Conservation (phyloP, 2,888 invertebrate genomes). For the Capitulum mitella region DNA sequence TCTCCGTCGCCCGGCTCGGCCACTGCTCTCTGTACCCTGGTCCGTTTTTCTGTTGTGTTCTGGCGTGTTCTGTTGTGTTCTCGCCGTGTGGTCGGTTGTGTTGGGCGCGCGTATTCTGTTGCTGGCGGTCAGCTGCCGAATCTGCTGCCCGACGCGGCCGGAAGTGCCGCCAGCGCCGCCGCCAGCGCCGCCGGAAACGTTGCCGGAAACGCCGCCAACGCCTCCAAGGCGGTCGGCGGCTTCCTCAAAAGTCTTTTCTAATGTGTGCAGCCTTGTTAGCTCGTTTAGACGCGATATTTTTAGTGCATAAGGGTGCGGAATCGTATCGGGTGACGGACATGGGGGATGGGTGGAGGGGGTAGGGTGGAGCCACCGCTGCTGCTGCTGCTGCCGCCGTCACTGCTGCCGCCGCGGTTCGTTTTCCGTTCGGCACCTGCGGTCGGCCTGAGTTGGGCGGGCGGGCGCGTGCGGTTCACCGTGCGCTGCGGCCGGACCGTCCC, state of each 20-base stretch:
- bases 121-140: neutral
- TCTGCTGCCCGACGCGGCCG: constrained; percentile 20
- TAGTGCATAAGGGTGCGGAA: neutral
- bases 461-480: neutral
- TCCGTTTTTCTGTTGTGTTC: neutral
- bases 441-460: neutral
- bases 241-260: constrained; percentile 40
- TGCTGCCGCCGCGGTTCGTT: neutral
- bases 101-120: neutral
- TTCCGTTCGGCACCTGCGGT: neutral
- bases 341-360: neutral
- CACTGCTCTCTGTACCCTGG: neutral
- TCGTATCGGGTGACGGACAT: neutral
- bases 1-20: neutral
- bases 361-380: neutral
- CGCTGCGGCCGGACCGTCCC: no score
- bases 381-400: neutral
- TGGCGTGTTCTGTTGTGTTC: neutral
- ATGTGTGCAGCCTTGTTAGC: neutral
- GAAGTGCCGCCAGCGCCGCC: constrained; percentile 30
- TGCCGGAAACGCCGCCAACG: constrained; percentile 11
- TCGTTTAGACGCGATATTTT: neutral
- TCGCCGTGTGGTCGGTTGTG: neutral
- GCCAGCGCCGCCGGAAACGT: constrained; percentile 33
- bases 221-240: constrained; percentile 33